Base-by-base conservation (phyloP, 2,797 vertebrate species). In the Melopsittacus undulatus region DNA sequence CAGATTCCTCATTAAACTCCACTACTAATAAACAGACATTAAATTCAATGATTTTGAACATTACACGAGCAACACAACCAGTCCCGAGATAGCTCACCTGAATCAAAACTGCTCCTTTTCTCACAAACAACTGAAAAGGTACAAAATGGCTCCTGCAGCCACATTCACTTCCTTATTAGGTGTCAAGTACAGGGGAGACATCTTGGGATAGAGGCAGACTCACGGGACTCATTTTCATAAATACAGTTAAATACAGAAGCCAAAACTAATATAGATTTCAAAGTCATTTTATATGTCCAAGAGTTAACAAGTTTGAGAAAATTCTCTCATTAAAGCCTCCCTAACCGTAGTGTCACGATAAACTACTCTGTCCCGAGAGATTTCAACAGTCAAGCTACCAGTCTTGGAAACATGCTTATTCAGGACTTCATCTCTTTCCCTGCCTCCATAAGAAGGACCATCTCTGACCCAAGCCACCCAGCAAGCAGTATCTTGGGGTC, bases 81-180 rank as follows among this genome's bases (percentile, higher is more conserved):
- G n/a, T 19, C 59, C 67, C 45, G n/a, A 85, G 51, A 11, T 5
- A 80, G 61, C 9, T 46, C 32, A 49, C 26, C 29, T 27, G 7
- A 78, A 42, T 16, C 27, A 61, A 77, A 83, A 36, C 36, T 4
- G 27, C 17, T 72, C 17, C 32, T 59, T 64, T 7, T 30, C 43
- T 89, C 45, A 38, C 18, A 36, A 49, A 24, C 38, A 48, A 16
- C n/a, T 23, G 4, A 1, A 3, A 74, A 10, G 8, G n/a, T 19
- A 84, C 5, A 42, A 66, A 77, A n/a, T 0, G 9, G 18, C 29
- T 63, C 0, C 0, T 5, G 1, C 24, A 30, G 10, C 4, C 6
- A 4, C 22, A 72, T 14, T 15, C 7, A 5, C 15, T 30, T 57
- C 51, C 62, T 45, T 29, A 49, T 5, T 36, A 0, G 1, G 8